These are phyloP conservation scores for Nannospalax galili DNA, from an alignment of 2,113 vertebrate genomes.

Conservation along the genomic window DNA sequence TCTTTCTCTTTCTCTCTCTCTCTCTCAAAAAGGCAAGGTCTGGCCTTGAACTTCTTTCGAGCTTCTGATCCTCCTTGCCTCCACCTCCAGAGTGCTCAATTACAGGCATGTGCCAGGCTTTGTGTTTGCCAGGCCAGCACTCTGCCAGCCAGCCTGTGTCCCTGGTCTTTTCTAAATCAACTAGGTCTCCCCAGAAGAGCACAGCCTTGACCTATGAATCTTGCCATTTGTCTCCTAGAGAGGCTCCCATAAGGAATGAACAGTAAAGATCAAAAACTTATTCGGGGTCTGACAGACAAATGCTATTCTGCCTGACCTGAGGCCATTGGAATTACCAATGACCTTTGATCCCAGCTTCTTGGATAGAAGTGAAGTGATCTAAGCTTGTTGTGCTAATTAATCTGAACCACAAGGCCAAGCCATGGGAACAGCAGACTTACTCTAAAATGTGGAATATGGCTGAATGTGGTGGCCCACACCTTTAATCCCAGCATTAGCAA, in stretches of 20 bases:
- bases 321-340: neutral
- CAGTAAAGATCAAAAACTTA: slow-evolving; percentile 14
- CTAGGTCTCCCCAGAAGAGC: neutral
- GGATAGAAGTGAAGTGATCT: neutral
- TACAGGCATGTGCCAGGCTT: neutral
- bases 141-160: neutral
- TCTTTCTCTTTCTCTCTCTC: no score
- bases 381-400: neutral
- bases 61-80: neutral
- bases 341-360: neutral
- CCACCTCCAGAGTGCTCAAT: neutral
- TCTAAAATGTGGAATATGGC: neutral
- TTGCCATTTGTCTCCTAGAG: slow-evolving; percentile 1
- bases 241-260: neutral
- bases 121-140: no score
- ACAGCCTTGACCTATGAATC: neutral
- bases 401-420: neutral
- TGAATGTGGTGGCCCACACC: neutral
- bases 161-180: neutral
- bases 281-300: slow-evolving; percentile 11
- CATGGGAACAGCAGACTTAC: neutral
- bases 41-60: neutral
- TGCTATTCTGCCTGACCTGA: neutral
- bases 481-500: no score
- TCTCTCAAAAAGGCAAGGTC: neutral